Percentiles rank a stretch among this genome's conserved stretches.
phyloP scores from a whole-genome alignment of 2,113 vertebrate genomes.

The Tenebrosternarchus preto region DNA sequence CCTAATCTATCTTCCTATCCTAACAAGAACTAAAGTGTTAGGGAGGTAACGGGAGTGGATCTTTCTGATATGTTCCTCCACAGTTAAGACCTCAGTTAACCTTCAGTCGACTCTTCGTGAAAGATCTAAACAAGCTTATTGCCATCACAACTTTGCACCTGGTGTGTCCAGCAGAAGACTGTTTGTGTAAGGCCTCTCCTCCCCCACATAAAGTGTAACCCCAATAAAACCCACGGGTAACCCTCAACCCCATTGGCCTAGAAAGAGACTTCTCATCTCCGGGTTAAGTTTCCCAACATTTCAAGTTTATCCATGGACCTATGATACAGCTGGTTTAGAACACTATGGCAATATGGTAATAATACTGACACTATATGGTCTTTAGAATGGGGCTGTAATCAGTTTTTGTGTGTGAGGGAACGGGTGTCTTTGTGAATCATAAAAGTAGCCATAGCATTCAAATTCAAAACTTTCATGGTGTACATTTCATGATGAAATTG shows the following conservation, averaged over 20 bases:
- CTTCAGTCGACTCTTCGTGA: slow-evolving; percentile 51
- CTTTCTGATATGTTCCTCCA: background rate
- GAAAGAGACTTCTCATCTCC: slow-evolving; percentile 2
- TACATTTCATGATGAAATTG: no score
- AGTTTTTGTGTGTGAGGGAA: no score
- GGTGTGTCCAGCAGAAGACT: slow-evolving; percentile 39
- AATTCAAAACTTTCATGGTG: no score
- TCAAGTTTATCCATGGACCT: no score
- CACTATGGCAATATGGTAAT: no score
- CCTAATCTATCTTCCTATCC: background rate
- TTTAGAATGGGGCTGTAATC: no score
- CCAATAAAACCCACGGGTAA: slow-evolving; percentile 55
- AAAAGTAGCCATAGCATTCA: no score
- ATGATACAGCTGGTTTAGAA: no score
- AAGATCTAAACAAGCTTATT: slow-evolving; percentile 33
- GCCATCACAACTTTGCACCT: slow-evolving; percentile 40
- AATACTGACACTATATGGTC: no score
- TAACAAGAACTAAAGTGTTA: background rate
- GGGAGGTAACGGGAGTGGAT: background rate
- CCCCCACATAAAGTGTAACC: slow-evolving; percentile 26
- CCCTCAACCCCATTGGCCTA: slow-evolving; percentile 40
- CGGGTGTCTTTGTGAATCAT: no score
- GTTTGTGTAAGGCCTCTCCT: slow-evolving; percentile 32
- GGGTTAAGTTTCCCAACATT: background rate
- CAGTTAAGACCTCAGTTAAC: background rate